phyloP scores from a whole-genome alignment of 2,888 invertebrate genomes.

The Caenorhabditis sp. region DNA sequence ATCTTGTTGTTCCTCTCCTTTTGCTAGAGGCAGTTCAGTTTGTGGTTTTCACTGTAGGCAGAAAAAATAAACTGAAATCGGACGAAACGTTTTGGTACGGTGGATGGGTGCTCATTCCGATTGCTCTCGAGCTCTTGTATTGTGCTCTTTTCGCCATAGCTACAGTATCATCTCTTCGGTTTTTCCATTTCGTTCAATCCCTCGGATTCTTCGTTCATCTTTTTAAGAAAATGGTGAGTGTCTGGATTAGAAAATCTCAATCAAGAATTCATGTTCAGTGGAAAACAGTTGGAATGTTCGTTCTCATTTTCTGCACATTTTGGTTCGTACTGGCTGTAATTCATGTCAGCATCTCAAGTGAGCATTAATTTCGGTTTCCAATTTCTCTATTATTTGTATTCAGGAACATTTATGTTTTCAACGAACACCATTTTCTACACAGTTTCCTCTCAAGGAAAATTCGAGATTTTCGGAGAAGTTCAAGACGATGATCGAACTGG shows the following conservation, averaged over 20 bases:
- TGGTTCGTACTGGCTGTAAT: slow-evolving; percentile 68
- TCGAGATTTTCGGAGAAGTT: slow-evolving; percentile 72
- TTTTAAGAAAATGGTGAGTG: slow-evolving; percentile 61
- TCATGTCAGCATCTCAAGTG: slow-evolving; percentile 66
- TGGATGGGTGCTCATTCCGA: slow-evolving; percentile 20
- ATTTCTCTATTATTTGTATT: not conserved
- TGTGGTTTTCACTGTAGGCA: not conserved
- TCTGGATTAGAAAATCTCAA: not conserved
- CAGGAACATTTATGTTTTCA: slow-evolving; percentile 37
- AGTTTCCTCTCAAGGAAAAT: slow-evolving; percentile 66
- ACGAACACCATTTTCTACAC: slow-evolving; percentile 49
- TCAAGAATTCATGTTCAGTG: slow-evolving; percentile 43
- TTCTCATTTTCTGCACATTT: slow-evolving; percentile 66
- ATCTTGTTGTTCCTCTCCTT: slow-evolving; percentile 14
- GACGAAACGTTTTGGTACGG: slow-evolving; percentile 16
- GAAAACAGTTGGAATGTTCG: slow-evolving; percentile 66
- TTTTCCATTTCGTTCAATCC: slow-evolving; percentile 35
- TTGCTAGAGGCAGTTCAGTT: slow-evolving; percentile 32
- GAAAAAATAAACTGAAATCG: not conserved
- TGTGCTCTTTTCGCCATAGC: slow-evolving; percentile 52
- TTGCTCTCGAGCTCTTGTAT: slow-evolving; percentile 46
- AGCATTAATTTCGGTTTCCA: not conserved
- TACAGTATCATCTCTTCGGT: slow-evolving; percentile 46
- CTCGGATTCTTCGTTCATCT: slow-evolving; percentile 68
- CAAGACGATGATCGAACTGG: slow-evolving; percentile 58